Base-by-base conservation (phyloP, 1,140 invertebrate species). In the Pseudomyrmex concolor region DNA sequence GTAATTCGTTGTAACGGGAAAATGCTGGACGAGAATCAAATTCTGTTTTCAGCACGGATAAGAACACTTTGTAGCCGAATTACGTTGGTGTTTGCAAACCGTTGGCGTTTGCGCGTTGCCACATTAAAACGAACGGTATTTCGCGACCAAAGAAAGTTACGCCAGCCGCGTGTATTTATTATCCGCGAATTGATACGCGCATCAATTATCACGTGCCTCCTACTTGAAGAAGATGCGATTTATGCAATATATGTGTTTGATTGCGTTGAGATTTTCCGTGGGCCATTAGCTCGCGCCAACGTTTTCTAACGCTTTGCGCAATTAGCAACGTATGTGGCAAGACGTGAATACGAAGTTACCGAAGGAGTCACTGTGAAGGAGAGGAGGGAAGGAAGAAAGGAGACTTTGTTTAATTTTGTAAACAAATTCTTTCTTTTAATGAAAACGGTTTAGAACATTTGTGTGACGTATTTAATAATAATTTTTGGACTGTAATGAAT, bases 41-140 rank as follows among this genome's bases (percentile, higher is more conserved):
- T 77, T 67, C 50, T 22, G 13, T 78, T 68, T 15, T 34, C 34
- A 34, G 34, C 34, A 7, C 34, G 34, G 0, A 34, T 7, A 34
- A 34, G 5, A 34, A 34, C 5, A 34, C 34, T 34, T 34, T 34
- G 34, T 34, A 34, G 34, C 34, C 4, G 34, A 34, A 34, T 54
- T 50, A 60, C 17, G 50, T 43, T 54, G 55, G 50, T 43, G 64
- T 74, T 55, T 55, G 19, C 71, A 25, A 67, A 34, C 67, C 74
- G 19, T 25, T 48, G 22, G 34, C 15, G 13, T 48, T 76, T n/a
- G 70, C 50, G 59, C 48, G 4, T 19, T 60, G 60, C 64, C 74
- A 60, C 86, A 62, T 51, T 68, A 55, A 25, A 71, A 83, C 22
- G 73, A 85, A 81, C 63, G 62, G 62, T 59, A 66, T 34, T 67